Evolutionary conservation across 2,888 invertebrate species (phyloP).

Genomic region (Mimumesa dahlbomi): DNA sequence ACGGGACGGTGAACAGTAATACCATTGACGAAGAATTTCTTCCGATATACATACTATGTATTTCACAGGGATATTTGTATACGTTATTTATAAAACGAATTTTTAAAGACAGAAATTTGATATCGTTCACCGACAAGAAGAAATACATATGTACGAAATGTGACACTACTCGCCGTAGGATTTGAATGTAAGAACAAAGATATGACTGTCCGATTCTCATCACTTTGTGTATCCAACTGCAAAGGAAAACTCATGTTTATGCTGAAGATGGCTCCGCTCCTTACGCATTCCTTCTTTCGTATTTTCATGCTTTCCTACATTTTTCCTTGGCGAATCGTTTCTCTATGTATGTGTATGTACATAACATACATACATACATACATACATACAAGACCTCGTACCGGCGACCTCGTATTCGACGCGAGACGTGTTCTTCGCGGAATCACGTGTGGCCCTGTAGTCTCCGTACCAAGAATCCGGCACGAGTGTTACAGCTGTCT

Average conservation of each 20-base stretch:
- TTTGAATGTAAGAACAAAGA: slow-evolving; percentile 21
- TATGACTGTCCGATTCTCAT: slow-evolving; percentile 23
- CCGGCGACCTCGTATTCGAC: too few species aligned
- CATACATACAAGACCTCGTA: too few species aligned
- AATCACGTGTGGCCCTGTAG: slow-evolving; percentile 14
- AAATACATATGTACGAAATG: slow-evolving; percentile 10
- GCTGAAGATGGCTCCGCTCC: neutral
- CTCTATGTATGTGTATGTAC: too few species aligned
- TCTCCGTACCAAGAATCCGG: slow-evolving; percentile 29
- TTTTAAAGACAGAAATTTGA: neutral
- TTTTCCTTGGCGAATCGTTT: slow-evolving; percentile 19
- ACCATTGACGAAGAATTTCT: neutral
- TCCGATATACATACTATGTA: neutral
- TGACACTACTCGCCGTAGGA: neutral
- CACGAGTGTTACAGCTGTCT: slow-evolving; percentile 52
- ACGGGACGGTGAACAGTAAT: neutral
- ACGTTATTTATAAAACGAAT: too few species aligned
- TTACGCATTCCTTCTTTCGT: slow-evolving; percentile 2
- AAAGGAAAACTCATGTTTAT: slow-evolving; percentile 15
- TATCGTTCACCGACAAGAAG: neutral
- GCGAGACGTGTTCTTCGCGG: slow-evolving; percentile 19
- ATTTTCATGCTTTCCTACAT: neutral
- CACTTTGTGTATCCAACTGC: slow-evolving; percentile 4
- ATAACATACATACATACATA: too few species aligned
- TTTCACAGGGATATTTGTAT: neutral